Percentiles rank a stretch among this genome's conserved stretches.
phyloP scores from a whole-genome alignment of 2,888 invertebrate genomes.

The Erynnis tages region DNA sequence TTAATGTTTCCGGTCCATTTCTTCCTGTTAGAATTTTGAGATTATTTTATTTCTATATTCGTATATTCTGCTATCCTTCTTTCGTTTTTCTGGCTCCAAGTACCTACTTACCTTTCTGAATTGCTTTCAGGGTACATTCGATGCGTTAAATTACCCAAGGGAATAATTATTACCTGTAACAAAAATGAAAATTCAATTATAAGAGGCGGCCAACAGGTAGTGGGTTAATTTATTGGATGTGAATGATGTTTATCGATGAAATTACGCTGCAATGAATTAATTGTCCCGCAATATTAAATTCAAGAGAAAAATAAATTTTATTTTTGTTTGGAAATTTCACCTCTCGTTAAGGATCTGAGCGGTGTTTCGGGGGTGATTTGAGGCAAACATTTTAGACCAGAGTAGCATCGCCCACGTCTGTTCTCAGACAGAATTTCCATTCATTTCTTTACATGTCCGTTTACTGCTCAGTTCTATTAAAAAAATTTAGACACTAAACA shows the following conservation, averaged over 20 bases:
- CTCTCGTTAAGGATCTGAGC: no score
- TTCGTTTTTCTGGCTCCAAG: background rate
- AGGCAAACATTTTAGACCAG: no score
- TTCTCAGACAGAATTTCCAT: no score
- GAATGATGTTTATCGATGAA: background rate
- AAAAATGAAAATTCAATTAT: conserved; percentile 15
- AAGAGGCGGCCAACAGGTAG: background rate
- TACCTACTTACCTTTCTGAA: background rate
- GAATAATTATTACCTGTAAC: conserved; percentile 15
- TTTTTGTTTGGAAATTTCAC: no score
- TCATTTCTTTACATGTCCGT: no score
- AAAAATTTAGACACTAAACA: no score
- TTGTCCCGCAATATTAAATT: no score
- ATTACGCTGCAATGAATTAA: conserved; percentile 2
- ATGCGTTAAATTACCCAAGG: background rate
- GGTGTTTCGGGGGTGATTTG: no score
- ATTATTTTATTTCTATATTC: background rate
- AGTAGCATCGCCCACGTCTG: no score
- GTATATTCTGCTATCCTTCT: background rate
- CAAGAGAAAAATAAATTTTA: no score
- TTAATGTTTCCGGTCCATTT: background rate
- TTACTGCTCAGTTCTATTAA: no score
- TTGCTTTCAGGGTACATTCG: background rate
- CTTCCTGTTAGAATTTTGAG: background rate
- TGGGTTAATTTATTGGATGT: background rate